Evolutionary conservation across 2,797 vertebrate genomes (phyloP), one percentile per base, ranked within the genome.

Genomic region (Sebastolobus alascanus): DNA sequence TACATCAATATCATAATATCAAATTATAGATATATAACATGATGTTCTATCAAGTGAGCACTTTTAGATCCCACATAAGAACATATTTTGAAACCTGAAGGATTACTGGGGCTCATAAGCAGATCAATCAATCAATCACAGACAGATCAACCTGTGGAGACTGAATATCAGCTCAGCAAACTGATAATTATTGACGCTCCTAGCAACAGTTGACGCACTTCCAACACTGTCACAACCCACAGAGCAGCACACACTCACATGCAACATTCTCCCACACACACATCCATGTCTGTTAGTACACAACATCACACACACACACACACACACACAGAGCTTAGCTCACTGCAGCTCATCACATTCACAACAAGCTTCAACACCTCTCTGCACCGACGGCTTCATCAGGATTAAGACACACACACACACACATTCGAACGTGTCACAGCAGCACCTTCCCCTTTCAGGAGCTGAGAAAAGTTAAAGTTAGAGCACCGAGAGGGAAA

Each of bases 341-440:
- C 80, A 63, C 75, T 82, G 63, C 59, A 78, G 78, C 52, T 84
- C 81, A 75, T 72, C 83, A 88, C 74, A 76, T 89, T 80, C 83
- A 78, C 88, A 77, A 84, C 73, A 77, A 82, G 80, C 55, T 79
- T 87, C 83, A 84, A 86, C 88, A 90, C 86, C 87, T 92, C 77
- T 77, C 80, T 73, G 83, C 79, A 73, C 38, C 66, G 7, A 84
- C 40, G 22, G 70, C 75, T 87, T 86, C 55, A 88, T 89, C 81
- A 52, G 63, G 73, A 88, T 70, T 75, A 75, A 71, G 22, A 82
- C 67, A 66, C 56, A 61, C 75, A 33, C 61, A 43, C 54, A 50
- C 40, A 56, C 35, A 69, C 61, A 58, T 46, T 54, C 20, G 46
- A 50, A 70, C 2, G 11, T 64, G 68, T 61, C 69, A 73, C 38